Evolutionary conservation across 2,797 vertebrate species (phyloP), one percentile per base, ranked within the genome.

Genomic region (Parotocinclus haroldoi): DNA sequence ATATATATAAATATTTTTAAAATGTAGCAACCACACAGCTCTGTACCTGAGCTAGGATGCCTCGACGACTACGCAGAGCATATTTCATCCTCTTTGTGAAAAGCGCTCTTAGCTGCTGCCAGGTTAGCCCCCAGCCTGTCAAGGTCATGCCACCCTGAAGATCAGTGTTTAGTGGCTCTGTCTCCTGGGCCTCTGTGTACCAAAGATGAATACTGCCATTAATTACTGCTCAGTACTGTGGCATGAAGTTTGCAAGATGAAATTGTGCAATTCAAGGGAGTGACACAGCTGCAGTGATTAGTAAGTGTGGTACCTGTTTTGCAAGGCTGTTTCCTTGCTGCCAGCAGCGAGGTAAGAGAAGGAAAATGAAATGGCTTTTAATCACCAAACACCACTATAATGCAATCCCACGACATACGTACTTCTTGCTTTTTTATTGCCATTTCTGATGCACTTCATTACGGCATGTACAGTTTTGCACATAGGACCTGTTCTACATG

Each of bases 1-100:
- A n/a, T n/a, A n/a, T 27, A 27, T 2, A 27, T 42, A 7, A 42
- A 42, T 9, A 42, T 42, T 4, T 42, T 7, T 4, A 42, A 9
- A 42, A 1, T 42, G 10, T 4, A 42, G 10, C 9, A 27, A 27
- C 27, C 27, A 27, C 27, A 27, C 27, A 17, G 13, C 0, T 50
- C 51, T 53, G 2, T 68, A 90, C 90, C 86, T 93, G 94, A 0
- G 93, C 92, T 0, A 95, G 86, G 67, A 95, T 84, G n/a, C 94
- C 93, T 0, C 91, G 74, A 62, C 81, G 90, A 74, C 94, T 95
- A 68, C 94, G 89, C 0, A 81, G 78, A 7, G 93, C 88, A 0
- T 95, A 92, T 58, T 94, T 91, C 80, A 92, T 89, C 56, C 93
- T 89, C 81, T 95, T 96, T 69, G 87, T 78, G 72, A 96, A 93